A percentile compares a stretch with the other conserved stretches of the same genome.
These are phyloP conservation scores for Drosophila chauvacae DNA, from an alignment of 1,140 invertebrate species.

Conservation along the genomic window DNA sequence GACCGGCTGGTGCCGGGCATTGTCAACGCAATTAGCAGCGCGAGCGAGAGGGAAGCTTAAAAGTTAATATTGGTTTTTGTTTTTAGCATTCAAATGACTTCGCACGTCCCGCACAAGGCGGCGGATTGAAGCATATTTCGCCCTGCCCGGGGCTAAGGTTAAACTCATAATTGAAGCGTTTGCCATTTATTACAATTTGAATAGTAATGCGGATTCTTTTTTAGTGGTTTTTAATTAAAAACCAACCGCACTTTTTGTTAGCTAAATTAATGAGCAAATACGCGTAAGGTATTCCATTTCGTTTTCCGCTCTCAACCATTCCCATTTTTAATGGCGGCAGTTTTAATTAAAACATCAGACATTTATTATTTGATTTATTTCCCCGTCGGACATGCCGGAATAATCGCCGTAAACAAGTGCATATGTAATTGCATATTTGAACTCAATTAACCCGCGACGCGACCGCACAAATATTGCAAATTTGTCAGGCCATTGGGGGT, in stretches of 20 bases:
- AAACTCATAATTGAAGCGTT: constrained; percentile 40
- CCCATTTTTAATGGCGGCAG: constrained; percentile 23
- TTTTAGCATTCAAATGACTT: constrained; percentile 59
- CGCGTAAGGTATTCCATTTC: background rate
- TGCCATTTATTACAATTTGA: constrained; percentile 33
- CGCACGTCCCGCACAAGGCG: constrained; percentile 24
- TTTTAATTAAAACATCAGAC: constrained; percentile 76
- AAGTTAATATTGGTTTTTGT: constrained; percentile 70
- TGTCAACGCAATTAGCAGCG: constrained; percentile 75
- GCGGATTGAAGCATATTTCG: constrained; percentile 44
- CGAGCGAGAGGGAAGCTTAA: constrained; percentile 54
- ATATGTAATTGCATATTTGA: constrained; percentile 77
- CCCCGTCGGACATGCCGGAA: constrained; percentile 30
- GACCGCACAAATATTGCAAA: constrained; percentile 60
- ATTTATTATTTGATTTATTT: constrained; percentile 75
- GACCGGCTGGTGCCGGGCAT: constrained; percentile 52
- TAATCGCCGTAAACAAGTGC: constrained; percentile 60
- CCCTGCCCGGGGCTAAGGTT: constrained; percentile 10
- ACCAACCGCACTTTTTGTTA: constrained; percentile 58
- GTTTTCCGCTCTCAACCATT: constrained; percentile 17
- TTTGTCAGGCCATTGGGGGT: constrained; percentile 35
- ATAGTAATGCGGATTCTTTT: constrained; percentile 37
- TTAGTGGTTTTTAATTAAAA: constrained; percentile 69
- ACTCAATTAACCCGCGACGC: constrained; percentile 68
- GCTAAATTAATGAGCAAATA: constrained; percentile 51